A percentile compares a stretch with the other conserved stretches of the same genome.
These are phyloP conservation scores for Meloidogyne floridensis DNA, from an alignment of 1,140 invertebrate genomes.

Conservation along the genomic window DNA sequence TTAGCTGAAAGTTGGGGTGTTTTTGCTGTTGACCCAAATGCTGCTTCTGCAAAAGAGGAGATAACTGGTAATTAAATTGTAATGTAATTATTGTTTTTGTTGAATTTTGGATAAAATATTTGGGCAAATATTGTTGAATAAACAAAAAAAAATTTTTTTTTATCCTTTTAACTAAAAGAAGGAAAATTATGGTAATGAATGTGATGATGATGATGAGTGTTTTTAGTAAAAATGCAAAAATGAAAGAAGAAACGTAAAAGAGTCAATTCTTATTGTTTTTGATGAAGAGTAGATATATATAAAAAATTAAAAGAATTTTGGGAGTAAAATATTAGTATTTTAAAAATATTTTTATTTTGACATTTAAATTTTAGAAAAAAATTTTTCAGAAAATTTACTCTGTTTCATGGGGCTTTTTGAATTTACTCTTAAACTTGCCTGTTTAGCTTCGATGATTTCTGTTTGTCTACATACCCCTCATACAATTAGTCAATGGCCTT, in stretches of 20 bases:
- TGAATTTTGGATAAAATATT: background rate
- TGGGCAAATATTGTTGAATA: background rate
- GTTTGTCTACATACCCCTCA: conserved; percentile 64
- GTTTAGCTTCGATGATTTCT: conserved; percentile 55
- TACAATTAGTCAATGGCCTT: conserved; percentile 51
- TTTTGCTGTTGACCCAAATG: conserved; percentile 19
- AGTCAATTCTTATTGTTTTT: background rate
- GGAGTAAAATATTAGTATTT: too few relatives aligned
- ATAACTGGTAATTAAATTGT: conserved; percentile 8
- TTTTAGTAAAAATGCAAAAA: conserved; percentile 3
- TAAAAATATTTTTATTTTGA: too few relatives aligned
- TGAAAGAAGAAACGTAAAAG: conserved; percentile 10
- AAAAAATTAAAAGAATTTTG: too few relatives aligned
- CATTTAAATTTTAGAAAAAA: too few relatives aligned
- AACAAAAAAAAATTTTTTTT: background rate
- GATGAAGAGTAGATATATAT: too few relatives aligned
- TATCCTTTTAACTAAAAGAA: background rate
- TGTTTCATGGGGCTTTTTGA: conserved; percentile 46
- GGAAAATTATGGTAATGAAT: conserved; percentile 12
- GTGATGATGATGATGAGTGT: conserved; percentile 15
- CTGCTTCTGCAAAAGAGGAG: conserved; percentile 4
- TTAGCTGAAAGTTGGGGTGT: conserved; percentile 42
- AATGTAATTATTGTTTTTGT: background rate
- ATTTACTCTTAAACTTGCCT: conserved; percentile 45
- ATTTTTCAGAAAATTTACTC: conserved; percentile 48